Evolutionary conservation across 1,140 invertebrate genomes (phyloP).

Genomic region (Trichonephila clavata): DNA sequence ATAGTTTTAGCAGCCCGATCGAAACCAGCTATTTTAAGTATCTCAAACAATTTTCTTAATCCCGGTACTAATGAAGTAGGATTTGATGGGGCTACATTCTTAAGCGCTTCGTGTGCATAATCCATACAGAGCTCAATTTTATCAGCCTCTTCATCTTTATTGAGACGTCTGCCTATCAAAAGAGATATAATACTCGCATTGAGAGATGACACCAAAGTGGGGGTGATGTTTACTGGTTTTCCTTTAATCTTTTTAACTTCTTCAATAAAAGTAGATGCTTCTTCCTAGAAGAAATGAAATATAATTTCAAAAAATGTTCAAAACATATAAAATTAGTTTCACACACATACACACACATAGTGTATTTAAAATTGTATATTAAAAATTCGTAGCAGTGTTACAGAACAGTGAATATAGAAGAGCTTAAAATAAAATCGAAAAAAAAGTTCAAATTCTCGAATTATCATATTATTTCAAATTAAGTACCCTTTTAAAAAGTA

Average conservation of each 20-base stretch:
- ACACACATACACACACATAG: no score
- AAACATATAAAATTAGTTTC: no score
- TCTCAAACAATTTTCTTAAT: neutral
- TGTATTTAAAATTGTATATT: no score
- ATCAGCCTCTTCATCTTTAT: neutral
- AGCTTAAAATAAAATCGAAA: no score
- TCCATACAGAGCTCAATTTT: constrained; percentile 14
- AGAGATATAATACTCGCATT: constrained; percentile 71
- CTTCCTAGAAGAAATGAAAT: constrained; percentile 55
- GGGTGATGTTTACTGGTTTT: constrained; percentile 21
- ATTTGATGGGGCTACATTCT: constrained; percentile 1
- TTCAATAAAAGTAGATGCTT: neutral
- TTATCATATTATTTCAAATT: no score
- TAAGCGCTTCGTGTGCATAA: neutral
- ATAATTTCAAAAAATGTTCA: no score
- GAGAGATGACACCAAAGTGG: constrained; percentile 42
- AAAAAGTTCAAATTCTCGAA: no score
- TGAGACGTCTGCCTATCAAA: constrained; percentile 56
- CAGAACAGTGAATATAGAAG: no score
- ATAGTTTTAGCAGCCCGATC: neutral
- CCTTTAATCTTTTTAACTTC: neutral
- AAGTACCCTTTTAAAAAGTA: no score
- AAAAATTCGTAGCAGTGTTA: no score
- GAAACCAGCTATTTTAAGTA: constrained; percentile 20
- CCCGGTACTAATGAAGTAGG: neutral